Percentiles rank a stretch among this genome's conserved stretches.
Conservation (phyloP, 1,140 invertebrate genomes). For the Temnothorax curvispinosus region DNA sequence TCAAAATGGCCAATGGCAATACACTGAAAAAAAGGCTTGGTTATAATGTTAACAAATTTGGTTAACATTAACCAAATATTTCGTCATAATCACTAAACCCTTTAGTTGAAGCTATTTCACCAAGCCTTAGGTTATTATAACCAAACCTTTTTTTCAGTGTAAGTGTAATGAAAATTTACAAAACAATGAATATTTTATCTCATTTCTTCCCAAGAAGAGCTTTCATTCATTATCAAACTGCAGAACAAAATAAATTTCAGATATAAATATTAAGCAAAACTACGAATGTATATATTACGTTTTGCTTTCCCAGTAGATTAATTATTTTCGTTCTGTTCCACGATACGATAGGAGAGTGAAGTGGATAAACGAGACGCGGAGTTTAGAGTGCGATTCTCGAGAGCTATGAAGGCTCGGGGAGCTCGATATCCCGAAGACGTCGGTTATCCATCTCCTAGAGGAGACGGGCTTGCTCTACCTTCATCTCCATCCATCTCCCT, state of each 20-base stretch:
- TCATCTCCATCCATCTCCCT: constrained; percentile 48
- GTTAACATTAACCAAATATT: too few species aligned
- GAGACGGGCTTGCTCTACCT: constrained; percentile 51
- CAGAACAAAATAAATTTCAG: neutral
- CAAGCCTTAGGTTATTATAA: too few species aligned
- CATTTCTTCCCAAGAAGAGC: neutral
- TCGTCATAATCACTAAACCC: too few species aligned
- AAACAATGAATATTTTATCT: neutral
- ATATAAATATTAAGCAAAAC: constrained; percentile 29
- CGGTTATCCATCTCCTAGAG: constrained; percentile 51
- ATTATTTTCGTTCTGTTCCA: constrained; percentile 40
- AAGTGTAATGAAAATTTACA: neutral
- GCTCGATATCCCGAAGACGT: constrained; percentile 60
- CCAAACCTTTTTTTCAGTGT: too few species aligned
- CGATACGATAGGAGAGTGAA: constrained; percentile 54
- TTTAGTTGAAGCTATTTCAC: too few species aligned
- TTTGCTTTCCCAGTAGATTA: constrained; percentile 39
- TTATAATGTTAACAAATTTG: too few species aligned
- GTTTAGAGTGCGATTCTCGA: constrained; percentile 60
- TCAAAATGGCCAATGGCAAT: neutral
- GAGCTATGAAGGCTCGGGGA: constrained; percentile 44
- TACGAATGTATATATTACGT: constrained; percentile 19
- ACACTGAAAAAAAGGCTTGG: too few species aligned
- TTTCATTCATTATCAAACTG: neutral
- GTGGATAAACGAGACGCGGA: constrained; percentile 58